Percentiles rank a stretch among this genome's conserved stretches.
Evolutionary conservation across 1,140 invertebrate genomes (phyloP).

Genomic region (Alviniconcha marisindica): DNA sequence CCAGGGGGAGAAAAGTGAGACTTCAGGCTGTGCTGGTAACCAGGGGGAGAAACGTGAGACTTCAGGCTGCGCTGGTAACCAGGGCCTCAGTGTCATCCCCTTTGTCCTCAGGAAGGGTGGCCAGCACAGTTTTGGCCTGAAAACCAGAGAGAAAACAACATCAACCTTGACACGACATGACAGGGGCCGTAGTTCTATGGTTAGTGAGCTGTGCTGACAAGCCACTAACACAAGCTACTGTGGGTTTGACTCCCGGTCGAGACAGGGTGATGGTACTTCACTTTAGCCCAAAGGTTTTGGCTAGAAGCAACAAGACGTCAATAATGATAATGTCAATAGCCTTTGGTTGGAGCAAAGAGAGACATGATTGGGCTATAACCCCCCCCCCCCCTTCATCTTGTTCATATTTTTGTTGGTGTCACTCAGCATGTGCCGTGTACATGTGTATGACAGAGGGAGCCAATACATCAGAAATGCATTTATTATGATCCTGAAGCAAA

Average conservation of each 20-base stretch:
- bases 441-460: background rate
- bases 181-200: background rate
- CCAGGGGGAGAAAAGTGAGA: background rate
- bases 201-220: background rate
- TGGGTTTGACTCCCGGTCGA: too few species aligned
- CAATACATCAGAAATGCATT: background rate
- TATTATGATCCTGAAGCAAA: background rate
- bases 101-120: background rate
- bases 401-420: background rate
- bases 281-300: background rate
- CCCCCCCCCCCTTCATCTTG: background rate
- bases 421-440: too few species aligned
- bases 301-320: background rate
- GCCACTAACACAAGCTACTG: background rate
- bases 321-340: too few species aligned
- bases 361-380: background rate
- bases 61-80: conserved; percentile 14
- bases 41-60: too few species aligned
- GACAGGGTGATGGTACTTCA: background rate
- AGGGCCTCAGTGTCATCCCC: background rate
- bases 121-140: background rate
- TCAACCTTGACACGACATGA: background rate
- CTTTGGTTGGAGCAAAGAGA: too few species aligned
- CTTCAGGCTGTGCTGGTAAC: background rate
- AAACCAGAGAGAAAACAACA: background rate